Base-by-base conservation (phyloP, 2,113 vertebrate species). In the Periophthalmus modestus region DNA sequence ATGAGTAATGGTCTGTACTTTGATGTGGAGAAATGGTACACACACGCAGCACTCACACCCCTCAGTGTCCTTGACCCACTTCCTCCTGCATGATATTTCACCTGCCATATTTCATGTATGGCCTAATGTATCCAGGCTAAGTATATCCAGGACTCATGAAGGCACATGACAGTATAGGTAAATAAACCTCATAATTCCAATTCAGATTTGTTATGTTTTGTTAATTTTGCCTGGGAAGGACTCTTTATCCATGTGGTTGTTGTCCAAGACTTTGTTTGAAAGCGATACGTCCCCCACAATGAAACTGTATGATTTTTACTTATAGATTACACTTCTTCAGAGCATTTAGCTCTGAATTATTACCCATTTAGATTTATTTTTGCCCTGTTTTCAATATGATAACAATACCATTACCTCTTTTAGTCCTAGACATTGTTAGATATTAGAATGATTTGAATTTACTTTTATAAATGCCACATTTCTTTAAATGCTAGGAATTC, bases 1-100 rank as follows among this genome's bases (percentile, higher is more conserved):
- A 43, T 84, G 66, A 84, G 85, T 82, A 75, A 83, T 81, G 69
- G 62, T 18, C 36, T 77, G 36, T 62, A 59, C 79, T 77, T 83
- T 79, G 76, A 82, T 82, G 80, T 77, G 62, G 28, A 33, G 12
- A 80, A 23, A 79, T 65, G 75, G 70, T 57, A 33, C 52, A 12
- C 68, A 77, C 47, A 9, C 43, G 3, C 19, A 61, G 1, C 39
- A 28, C 28, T 66, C 34, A n/a, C 7, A 23, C 33, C 67, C 52
- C 52, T 21, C 7, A n/a, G 52, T 55, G 52, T 68, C 69, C 69
- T 78, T 82, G 72, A 78, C 71, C 65, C 66, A 55, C n/a, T 71
- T 86, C 19, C 2, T 33, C 6, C 33, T 39, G 39, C 54, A n/a
- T 59, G 43, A 6, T 13, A 23, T n/a, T 68, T 66, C 61, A 63